Percentiles rank a stretch among this genome's conserved stretches.
phyloP scores from a whole-genome alignment of 2,888 invertebrate genomes.

The Philereme vetulata region DNA sequence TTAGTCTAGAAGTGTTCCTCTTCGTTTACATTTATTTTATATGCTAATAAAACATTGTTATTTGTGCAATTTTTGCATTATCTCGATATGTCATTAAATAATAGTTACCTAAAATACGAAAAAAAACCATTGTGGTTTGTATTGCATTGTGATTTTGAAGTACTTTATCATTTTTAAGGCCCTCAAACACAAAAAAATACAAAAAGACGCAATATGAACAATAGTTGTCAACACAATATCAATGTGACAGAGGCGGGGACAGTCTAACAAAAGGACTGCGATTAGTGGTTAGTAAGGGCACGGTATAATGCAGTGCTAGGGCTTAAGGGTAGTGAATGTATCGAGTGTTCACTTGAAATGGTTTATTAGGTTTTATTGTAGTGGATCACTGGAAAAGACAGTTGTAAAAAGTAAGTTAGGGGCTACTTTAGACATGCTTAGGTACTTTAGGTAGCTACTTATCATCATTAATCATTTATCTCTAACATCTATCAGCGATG shows the following conservation, averaged over 20 bases:
- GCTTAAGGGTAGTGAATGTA: constrained; percentile 32
- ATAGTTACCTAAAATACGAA: constrained; percentile 6
- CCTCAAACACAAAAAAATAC: constrained; percentile 14
- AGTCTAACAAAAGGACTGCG: constrained; percentile 60
- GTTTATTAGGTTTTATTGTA: constrained; percentile 31
- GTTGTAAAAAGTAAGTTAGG: too few species aligned
- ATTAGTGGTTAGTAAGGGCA: constrained; percentile 47
- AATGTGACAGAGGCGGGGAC: constrained; percentile 46
- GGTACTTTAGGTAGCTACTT: too few species aligned
- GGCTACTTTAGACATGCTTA: too few species aligned
- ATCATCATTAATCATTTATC: too few species aligned
- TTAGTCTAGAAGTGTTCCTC: constrained; percentile 4
- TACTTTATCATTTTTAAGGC: constrained; percentile 4
- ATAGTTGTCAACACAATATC: constrained; percentile 70
- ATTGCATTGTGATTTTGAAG: neutral
- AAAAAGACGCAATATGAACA: constrained; percentile 49
- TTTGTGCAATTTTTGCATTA: too few species aligned
- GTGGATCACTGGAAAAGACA: neutral
- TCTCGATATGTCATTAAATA: neutral
- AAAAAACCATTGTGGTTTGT: constrained; percentile 2
- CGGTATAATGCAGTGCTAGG: constrained; percentile 15
- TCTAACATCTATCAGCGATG: too few species aligned
- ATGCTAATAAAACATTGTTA: too few species aligned
- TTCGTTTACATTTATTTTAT: too few species aligned
- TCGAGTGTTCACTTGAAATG: constrained; percentile 29